Evolutionary conservation across 2,797 vertebrate genomes (phyloP).

Genomic region (Semotilus atromaculatus): DNA sequence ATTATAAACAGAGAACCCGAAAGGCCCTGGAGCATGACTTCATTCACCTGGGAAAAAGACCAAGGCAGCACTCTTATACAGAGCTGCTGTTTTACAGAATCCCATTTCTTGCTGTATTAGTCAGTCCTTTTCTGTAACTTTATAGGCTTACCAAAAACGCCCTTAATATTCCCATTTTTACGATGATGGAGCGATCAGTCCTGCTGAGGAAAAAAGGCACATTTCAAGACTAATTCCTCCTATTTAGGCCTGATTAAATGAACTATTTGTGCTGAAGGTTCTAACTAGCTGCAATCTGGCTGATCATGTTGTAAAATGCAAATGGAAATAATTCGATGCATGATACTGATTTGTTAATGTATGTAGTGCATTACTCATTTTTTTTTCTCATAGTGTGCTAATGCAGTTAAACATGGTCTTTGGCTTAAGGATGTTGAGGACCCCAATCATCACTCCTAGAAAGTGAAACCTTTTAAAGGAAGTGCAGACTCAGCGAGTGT

Average conservation of each 20-base stretch:
- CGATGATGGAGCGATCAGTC: constrained; percentile 29
- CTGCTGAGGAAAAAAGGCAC: neutral
- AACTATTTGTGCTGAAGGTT: constrained; percentile 5
- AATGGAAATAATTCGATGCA: neutral
- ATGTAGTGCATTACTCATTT: constrained; percentile 30
- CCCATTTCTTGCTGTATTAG: constrained; percentile 49
- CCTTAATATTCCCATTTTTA: constrained; percentile 36
- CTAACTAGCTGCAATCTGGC: neutral
- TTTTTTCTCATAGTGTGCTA: constrained; percentile 23
- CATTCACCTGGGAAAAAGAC: constrained; percentile 60
- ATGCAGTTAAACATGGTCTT: constrained; percentile 27
- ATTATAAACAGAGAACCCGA: constrained; percentile 59
- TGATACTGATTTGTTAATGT: constrained; percentile 24
- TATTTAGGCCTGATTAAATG: constrained; percentile 32
- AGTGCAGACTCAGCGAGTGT: constrained; percentile 35
- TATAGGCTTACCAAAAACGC: constrained; percentile 22
- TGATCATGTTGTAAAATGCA: neutral
- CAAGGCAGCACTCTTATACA: constrained; percentile 35
- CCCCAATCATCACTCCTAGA: constrained; percentile 38
- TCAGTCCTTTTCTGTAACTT: constrained; percentile 41
- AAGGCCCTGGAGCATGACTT: constrained; percentile 62
- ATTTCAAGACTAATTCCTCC: neutral
- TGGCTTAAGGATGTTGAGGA: constrained; percentile 30
- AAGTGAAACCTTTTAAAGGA: constrained; percentile 43
- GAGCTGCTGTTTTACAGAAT: constrained; percentile 46